Conservation (phyloP, 2,888 invertebrate species). For the Mamestra brassicae region DNA sequence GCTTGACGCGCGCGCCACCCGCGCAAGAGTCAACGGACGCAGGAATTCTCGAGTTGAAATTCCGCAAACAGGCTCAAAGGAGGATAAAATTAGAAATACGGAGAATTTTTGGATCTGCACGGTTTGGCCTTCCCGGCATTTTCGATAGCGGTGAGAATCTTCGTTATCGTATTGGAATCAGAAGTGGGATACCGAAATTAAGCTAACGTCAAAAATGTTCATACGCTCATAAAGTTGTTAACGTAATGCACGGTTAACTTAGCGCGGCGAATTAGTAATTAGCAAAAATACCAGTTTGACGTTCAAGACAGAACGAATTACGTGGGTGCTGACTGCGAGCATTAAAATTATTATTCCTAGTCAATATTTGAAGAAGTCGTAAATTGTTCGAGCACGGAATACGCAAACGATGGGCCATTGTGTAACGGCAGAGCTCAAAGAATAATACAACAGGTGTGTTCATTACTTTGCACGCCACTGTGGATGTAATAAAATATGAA, state of each 20-base stretch:
- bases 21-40: conserved; percentile 66
- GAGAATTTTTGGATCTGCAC: conserved; percentile 61
- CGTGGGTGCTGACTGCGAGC: conserved; percentile 20
- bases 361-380: conserved; percentile 38
- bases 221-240: conserved; percentile 28
- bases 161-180: conserved; percentile 17
- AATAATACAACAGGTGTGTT: conserved; percentile 65
- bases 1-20: conserved; percentile 64
- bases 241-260: conserved; percentile 68
- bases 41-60: conserved; percentile 65
- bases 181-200: neutral
- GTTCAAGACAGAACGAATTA: conserved; percentile 38
- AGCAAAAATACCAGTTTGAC: conserved; percentile 50
- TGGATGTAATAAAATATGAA: conserved; percentile 51
- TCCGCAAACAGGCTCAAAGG: conserved; percentile 70
- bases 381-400: conserved; percentile 47
- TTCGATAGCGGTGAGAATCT: conserved; percentile 30
- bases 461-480: conserved; percentile 54
- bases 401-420: conserved; percentile 36
- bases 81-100: conserved; percentile 71
- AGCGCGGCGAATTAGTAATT: conserved; percentile 72
- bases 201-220: conserved; percentile 5
- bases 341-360: conserved; percentile 43
- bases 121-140: conserved; percentile 49
- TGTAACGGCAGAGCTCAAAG: conserved; percentile 43